These are phyloP conservation scores for Plestiodon gilberti DNA, from an alignment of 2,113 vertebrate species.

Conservation along the genomic window DNA sequence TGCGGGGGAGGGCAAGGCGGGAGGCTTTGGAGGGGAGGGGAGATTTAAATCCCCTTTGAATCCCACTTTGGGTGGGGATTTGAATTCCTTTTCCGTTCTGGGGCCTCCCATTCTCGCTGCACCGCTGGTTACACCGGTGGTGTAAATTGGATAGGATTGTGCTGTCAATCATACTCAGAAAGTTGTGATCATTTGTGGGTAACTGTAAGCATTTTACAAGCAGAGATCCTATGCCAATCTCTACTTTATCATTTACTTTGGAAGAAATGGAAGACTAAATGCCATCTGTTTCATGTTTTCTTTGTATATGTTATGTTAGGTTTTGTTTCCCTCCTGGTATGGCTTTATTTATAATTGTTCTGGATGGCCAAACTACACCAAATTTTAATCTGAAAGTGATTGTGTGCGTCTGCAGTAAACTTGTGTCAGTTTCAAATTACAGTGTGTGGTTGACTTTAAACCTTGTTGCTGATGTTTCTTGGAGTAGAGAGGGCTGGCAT, in stretches of 20 bases:
- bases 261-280: slow-evolving; percentile 1
- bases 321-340: slow-evolving; percentile 21
- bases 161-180: neutral
- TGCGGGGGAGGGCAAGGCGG: too few species aligned
- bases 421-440: slow-evolving; percentile 23
- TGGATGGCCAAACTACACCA: neutral
- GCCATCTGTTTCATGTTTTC: slow-evolving; percentile 2
- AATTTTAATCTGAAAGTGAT: slow-evolving; percentile 29
- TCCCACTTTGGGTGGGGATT: too few species aligned
- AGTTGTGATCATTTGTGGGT: neutral
- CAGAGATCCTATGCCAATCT: neutral
- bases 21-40: too few species aligned
- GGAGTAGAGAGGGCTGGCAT: neutral
- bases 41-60: too few species aligned
- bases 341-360: slow-evolving; percentile 15
- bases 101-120: too few species aligned
- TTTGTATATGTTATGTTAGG: slow-evolving; percentile 12
- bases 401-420: neutral
- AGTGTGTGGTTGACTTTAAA: neutral
- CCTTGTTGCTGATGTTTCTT: neutral
- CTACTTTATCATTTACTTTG: neutral
- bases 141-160: too few species aligned
- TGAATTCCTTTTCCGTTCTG: too few species aligned
- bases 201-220: neutral
- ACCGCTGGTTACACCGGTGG: too few species aligned